Conservation (phyloP, 2,797 vertebrate species). For the Hirundo rustica region DNA sequence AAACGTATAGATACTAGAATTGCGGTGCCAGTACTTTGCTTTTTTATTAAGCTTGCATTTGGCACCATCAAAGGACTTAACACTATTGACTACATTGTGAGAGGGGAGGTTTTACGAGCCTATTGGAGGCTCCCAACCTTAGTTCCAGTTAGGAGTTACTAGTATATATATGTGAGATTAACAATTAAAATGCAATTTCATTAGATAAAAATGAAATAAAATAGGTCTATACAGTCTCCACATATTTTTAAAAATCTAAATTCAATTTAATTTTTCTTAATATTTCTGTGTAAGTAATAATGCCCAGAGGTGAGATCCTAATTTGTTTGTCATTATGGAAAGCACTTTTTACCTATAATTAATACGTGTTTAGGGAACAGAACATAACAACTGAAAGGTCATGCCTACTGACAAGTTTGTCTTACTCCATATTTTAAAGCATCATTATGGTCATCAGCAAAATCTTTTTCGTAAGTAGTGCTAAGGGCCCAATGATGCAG, state of each 20-base stretch:
- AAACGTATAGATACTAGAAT: background rate
- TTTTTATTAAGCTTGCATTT: background rate
- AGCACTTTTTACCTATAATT: background rate
- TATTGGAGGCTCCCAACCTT: background rate
- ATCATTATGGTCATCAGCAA: background rate
- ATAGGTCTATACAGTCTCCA: background rate
- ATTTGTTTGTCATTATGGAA: background rate
- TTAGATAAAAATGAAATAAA: background rate
- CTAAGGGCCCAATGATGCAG: slow-evolving; percentile 63
- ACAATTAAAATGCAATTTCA: background rate
- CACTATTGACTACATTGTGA: background rate
- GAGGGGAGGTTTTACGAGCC: background rate
- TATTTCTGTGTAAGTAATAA: background rate
- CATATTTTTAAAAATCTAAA: background rate
- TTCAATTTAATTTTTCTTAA: background rate
- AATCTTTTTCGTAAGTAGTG: slow-evolving; percentile 34
- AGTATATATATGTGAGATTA: background rate
- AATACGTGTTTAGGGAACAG: background rate
- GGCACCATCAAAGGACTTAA: background rate
- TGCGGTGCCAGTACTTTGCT: background rate
- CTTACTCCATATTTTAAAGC: slow-evolving; percentile 16
- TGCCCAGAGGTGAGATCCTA: background rate
- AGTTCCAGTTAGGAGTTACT: background rate
- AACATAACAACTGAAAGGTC: background rate
- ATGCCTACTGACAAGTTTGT: background rate